Percentiles rank a stretch among this genome's conserved stretches.
phyloP scores from a whole-genome alignment of 2,888 invertebrate species.

The Nezara viridula region DNA sequence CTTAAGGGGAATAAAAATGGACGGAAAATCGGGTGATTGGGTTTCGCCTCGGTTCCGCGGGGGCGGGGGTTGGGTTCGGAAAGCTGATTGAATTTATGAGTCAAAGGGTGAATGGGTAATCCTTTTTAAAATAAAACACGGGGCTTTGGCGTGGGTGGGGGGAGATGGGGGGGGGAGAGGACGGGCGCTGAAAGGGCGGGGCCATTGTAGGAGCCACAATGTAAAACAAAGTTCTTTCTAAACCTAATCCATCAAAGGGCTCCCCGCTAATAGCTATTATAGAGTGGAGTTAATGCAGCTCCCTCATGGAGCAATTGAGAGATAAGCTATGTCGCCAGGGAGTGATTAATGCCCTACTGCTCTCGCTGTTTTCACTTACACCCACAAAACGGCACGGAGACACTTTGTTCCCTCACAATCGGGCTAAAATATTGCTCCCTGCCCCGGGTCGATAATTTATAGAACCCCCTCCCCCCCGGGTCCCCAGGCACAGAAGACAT shows the following conservation, averaged over 20 bases:
- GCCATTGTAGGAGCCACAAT: slow-evolving; percentile 60
- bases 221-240: slow-evolving; percentile 62
- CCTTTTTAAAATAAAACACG: slow-evolving; percentile 58
- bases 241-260: slow-evolving; percentile 64
- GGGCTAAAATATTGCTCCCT: slow-evolving; percentile 32
- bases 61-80: not conserved
- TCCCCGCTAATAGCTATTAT: slow-evolving; percentile 61
- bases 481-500: not conserved
- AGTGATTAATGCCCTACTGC: slow-evolving; percentile 62
- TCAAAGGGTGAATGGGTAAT: slow-evolving; percentile 58
- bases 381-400: slow-evolving; percentile 43
- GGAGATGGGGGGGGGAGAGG: not conserved
- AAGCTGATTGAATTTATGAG: slow-evolving; percentile 56
- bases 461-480: not conserved
- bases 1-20: slow-evolving; percentile 48
- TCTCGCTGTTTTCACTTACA: slow-evolving; percentile 53
- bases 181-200: slow-evolving; percentile 40
- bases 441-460: slow-evolving; percentile 23
- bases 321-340: slow-evolving; percentile 62
- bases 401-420: slow-evolving; percentile 46
- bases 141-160: slow-evolving; percentile 25
- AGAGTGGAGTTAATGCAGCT: slow-evolving; percentile 60
- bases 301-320: slow-evolving; percentile 64
- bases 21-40: slow-evolving; percentile 48
- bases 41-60: slow-evolving; percentile 9